phyloP scores from a whole-genome alignment of 1,140 invertebrate species.

The Conus betulinus region DNA sequence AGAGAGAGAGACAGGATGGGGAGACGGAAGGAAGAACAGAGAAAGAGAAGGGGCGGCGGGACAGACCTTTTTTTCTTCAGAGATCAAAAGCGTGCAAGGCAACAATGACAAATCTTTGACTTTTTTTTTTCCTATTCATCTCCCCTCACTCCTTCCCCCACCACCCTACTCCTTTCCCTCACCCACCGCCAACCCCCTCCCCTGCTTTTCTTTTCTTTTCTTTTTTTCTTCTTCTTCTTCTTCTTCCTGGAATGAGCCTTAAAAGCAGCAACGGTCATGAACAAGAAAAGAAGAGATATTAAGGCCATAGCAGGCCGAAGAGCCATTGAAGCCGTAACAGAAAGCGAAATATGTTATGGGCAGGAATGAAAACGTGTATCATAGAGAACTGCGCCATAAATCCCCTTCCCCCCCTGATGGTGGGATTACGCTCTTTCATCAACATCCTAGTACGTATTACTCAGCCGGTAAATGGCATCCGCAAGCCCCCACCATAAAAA shows the following conservation, averaged over 20 bases:
- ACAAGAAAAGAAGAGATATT: not conserved
- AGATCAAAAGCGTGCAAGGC: not conserved
- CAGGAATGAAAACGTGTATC: not conserved
- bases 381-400: not conserved
- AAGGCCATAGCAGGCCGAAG: not conserved
- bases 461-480: not conserved
- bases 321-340: not conserved
- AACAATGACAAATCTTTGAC: not conserved
- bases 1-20: not conserved
- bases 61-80: not conserved
- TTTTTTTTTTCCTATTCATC: not conserved
- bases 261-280: not conserved
- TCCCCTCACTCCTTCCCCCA: not conserved
- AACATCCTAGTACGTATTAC: not conserved
- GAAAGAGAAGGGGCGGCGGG: no score
- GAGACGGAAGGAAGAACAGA: no score
- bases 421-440: not conserved
- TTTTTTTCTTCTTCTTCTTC: not conserved
- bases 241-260: not conserved
- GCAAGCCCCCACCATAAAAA: not conserved
- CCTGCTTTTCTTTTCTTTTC: no score
- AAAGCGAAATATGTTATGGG: conserved; percentile 4
- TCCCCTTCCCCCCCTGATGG: not conserved
- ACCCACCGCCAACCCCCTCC: no score
- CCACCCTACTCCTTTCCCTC: no score